Conservation (phyloP, 2,888 invertebrate genomes). For the Limenitis camilla region DNA sequence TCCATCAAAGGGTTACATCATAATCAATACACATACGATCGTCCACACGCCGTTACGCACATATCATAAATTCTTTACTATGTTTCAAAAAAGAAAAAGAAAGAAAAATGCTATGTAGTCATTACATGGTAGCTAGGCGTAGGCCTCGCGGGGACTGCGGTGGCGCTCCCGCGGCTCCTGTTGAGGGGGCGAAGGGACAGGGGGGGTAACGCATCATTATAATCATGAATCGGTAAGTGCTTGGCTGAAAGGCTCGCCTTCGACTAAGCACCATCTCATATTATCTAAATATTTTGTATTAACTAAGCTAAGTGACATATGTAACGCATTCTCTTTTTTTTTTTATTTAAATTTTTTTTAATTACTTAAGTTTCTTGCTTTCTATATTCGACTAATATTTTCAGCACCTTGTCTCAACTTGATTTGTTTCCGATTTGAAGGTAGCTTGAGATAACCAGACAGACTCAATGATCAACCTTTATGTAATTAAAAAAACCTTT, state of each 20-base stretch:
- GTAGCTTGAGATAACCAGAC: too few relatives aligned
- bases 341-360: too few relatives aligned
- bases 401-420: too few relatives aligned
- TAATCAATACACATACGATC: conserved; percentile 64
- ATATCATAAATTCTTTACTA: conserved; percentile 68
- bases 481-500: too few relatives aligned
- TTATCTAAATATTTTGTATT: background rate
- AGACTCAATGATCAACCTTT: too few relatives aligned
- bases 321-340: conserved; percentile 39
- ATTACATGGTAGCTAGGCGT: conserved; percentile 64
- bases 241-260: conserved; percentile 11
- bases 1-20: conserved; percentile 46
- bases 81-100: conserved; percentile 63
- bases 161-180: conserved; percentile 47
- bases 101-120: conserved; percentile 62
- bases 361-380: too few relatives aligned
- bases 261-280: conserved; percentile 11
- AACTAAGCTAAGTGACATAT: conserved; percentile 34
- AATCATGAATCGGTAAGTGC: conserved; percentile 27
- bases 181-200: conserved; percentile 43
- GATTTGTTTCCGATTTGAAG: too few relatives aligned
- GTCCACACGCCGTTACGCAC: conserved; percentile 71
- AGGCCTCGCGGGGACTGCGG: conserved; percentile 45
- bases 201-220: conserved; percentile 38
- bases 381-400: too few relatives aligned